Base-by-base conservation (phyloP, 2,888 invertebrate species). In the Chalcosyrphus nemorum region DNA sequence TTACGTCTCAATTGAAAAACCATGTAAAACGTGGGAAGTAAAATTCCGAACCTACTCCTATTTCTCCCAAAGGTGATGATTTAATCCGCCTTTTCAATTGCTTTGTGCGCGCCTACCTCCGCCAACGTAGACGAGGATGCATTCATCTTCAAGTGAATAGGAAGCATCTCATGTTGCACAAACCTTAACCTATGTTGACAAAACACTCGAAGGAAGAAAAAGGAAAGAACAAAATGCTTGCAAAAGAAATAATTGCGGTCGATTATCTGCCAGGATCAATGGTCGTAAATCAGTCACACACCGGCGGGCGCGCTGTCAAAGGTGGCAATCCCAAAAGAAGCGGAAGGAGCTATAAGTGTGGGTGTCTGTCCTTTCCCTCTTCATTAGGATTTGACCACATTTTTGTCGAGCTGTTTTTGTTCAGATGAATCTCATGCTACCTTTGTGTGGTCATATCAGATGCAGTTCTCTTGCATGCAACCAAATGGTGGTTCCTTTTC, bases 1-100 rank as follows among this genome's bases (percentile, higher is more conserved):
- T 29, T 17, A 27, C 11, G 15, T 70, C 70, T 76, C 76, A 76
- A 81, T 81, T 59, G 45, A 77, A 45, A n/a, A 57, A 50, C 35
- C 35, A 32, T 38, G 71, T 45, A 71, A n/a, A 65, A 75, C 81
- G 76, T 81, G 81, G 81, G 81, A 81, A 81, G 81, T 57, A 41
- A 65, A n/a, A 57, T 72, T 63, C 57, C 57, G 24, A 76, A 59
- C 43, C 41, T 54, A 54, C 41, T 68, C 43, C 29, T 15, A 24
- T 35, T 65, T 24, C 65, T 13, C 11, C 29, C 13, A 38, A 35
- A 65, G 65, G 65, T 65, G 65, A 65, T 52, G 65, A 50, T 65
- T 38, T 52, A 65, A 65, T 65, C 65, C 65, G 65, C 50, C 65
- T 38, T 38, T 65, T 65, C 65, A 65, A 65, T 65, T 65, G 65